These are phyloP conservation scores for Trematocara variabile DNA, from an alignment of 2,113 vertebrate species.

Conservation along the genomic window DNA sequence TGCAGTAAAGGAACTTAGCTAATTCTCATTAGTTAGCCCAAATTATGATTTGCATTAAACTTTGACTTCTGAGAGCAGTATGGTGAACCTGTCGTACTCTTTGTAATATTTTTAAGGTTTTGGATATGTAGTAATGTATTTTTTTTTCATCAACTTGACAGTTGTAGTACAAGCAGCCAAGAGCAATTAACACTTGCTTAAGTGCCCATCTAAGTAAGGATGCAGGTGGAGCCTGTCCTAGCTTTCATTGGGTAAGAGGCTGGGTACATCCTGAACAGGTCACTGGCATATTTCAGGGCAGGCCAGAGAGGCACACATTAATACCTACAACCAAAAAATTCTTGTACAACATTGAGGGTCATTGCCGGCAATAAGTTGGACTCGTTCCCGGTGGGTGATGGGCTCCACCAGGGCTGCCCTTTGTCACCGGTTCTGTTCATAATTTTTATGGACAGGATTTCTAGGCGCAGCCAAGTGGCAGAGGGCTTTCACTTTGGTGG, in stretches of 20 bases:
- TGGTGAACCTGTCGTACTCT: not conserved
- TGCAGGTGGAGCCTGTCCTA: not conserved
- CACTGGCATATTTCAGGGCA: not conserved
- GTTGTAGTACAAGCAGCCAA: not conserved
- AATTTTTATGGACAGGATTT: too few relatives aligned
- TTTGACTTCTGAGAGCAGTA: not conserved
- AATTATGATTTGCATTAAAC: not conserved
- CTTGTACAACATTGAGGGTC: not conserved
- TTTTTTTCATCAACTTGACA: not conserved
- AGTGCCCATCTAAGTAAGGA: not conserved
- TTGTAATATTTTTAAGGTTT: not conserved
- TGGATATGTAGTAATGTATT: not conserved
- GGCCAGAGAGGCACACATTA: not conserved
- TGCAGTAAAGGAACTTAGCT: not conserved
- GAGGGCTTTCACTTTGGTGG: too few relatives aligned
- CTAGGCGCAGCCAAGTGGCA: too few relatives aligned
- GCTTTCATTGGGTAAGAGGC: not conserved
- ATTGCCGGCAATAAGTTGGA: too few relatives aligned
- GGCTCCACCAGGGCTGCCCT: too few relatives aligned
- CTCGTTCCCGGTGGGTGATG: too few relatives aligned
- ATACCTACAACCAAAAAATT: not conserved
- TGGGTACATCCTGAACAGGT: not conserved
- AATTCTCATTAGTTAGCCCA: not conserved
- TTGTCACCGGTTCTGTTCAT: too few relatives aligned
- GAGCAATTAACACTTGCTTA: not conserved